phyloP scores from a whole-genome alignment of 53 echinoderm and acorn worm species.

The Antedon mediterranea region DNA sequence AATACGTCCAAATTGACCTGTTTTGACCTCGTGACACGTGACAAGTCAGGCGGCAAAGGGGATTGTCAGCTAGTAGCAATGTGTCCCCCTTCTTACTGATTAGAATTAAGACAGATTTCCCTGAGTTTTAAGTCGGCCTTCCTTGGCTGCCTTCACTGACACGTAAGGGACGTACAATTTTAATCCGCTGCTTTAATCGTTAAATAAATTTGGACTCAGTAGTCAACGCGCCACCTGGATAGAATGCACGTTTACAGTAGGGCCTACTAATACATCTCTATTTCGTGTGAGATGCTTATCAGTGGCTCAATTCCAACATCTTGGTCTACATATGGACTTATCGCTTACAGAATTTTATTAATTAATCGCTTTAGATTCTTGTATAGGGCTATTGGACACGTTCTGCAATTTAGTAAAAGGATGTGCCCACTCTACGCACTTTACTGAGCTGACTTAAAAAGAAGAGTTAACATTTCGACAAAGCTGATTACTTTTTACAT shows the following conservation, averaged over 20 bases:
- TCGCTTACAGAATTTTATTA: constrained; percentile 1
- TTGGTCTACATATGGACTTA: constrained; percentile 1
- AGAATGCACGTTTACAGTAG: neutral
- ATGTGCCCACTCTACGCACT: neutral
- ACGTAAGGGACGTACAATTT: neutral
- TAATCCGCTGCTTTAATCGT: neutral
- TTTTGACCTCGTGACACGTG: neutral
- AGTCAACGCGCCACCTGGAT: neutral
- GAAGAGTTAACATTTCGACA: neutral
- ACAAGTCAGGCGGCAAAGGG: neutral
- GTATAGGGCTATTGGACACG: neutral
- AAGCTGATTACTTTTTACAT: neutral
- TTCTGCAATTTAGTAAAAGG: neutral
- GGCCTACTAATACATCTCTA: neutral
- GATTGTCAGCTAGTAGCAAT: neutral
- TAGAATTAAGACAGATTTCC: neutral
- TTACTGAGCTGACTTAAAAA: neutral
- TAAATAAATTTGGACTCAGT: neutral
- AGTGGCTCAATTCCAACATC: neutral
- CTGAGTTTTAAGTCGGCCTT: neutral
- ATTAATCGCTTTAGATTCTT: neutral
- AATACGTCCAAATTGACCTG: neutral
- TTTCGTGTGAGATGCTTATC: neutral
- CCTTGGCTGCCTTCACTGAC: neutral
- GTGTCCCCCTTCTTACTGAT: neutral